Evolutionary conservation across 2,797 vertebrate genomes (phyloP), one percentile per base, ranked within the genome.

Genomic region (Myioborus miniatus): DNA sequence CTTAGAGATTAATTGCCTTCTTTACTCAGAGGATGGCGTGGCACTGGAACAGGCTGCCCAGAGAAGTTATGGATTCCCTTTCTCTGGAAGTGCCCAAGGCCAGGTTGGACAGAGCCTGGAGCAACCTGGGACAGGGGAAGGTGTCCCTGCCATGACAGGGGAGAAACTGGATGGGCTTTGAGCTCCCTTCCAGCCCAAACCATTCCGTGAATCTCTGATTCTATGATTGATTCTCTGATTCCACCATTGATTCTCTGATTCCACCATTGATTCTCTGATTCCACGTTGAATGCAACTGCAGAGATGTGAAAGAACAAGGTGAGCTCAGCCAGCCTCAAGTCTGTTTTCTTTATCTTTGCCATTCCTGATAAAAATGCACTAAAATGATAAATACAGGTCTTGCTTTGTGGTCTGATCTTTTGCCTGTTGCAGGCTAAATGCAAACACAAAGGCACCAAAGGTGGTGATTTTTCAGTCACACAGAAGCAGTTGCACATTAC

Each of bases 21-120:
- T 76, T 69, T 30, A 11, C n/a, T 58, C n/a, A 44, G 20, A 77
- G 29, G 20, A 8, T 34, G 9, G 32, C 9, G 19, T 15, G 16
- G 5, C 41, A 13, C 43, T 63, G 27, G 23, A 8, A 56, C 3
- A 63, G 14, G 17, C 0, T 83, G 4, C 14, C 14, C 71, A 89
- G 50, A 30, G 43, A 34, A 39, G 10, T 6, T n/a, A n/a, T 39
- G 64, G 29, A 9, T 64, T 12, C 8, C 10, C 24, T 12, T 56
- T 30, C 16, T 14, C 43, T 83, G 56, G 20, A 5, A 70, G 29
- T 15, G 24, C 6, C 17, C 64, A 50, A 64, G 56, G 37, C 4
- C 56, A 62, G 11, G 13, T 0, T 83, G 70, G 55, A 36, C 0
- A 0, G 27, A 12, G 20, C 11, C 56, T 76, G 50, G 37, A 64